Conservation (phyloP, 2,113 vertebrate genomes). For the Tachuris rubrigastra region DNA sequence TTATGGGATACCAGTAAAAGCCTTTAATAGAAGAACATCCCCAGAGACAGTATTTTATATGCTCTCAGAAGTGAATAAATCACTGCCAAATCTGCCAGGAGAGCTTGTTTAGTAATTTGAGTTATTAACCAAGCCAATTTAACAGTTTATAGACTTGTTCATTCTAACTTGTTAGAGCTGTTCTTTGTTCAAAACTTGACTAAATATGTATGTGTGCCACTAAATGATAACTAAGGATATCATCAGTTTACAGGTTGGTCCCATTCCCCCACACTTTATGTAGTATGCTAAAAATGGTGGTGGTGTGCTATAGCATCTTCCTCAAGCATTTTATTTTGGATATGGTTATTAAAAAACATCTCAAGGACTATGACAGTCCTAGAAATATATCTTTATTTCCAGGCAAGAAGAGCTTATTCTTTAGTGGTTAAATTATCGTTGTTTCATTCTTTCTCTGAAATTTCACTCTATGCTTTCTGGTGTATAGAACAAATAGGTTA, state of each 20-base stretch:
- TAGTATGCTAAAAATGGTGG: not conserved
- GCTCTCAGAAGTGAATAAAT: conserved; percentile 45
- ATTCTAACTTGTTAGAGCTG: not conserved
- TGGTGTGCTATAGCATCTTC: not conserved
- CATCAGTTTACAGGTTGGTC: not conserved
- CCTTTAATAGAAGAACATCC: conserved; percentile 22
- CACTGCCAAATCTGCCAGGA: not conserved
- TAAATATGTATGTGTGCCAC: not conserved
- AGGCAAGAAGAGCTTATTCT: not conserved
- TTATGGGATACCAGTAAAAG: conserved; percentile 21
- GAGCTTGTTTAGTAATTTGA: conserved; percentile 29
- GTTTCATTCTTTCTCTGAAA: not conserved
- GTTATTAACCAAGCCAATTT: conserved; percentile 55
- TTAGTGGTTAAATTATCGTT: not conserved
- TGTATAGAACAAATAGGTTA: not conserved
- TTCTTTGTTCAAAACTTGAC: not conserved
- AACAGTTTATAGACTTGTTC: conserved; percentile 22
- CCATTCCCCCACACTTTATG: not conserved
- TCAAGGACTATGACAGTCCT: not conserved
- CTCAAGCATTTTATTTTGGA: not conserved
- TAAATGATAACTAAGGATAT: not conserved
- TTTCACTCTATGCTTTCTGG: not conserved
- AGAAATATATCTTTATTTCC: not conserved
- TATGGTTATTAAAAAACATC: not conserved
- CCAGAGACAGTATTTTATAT: conserved; percentile 2